phyloP scores from a whole-genome alignment of 64 coral and sea anemone genomes.

The Dendrophyllia cribrosa region DNA sequence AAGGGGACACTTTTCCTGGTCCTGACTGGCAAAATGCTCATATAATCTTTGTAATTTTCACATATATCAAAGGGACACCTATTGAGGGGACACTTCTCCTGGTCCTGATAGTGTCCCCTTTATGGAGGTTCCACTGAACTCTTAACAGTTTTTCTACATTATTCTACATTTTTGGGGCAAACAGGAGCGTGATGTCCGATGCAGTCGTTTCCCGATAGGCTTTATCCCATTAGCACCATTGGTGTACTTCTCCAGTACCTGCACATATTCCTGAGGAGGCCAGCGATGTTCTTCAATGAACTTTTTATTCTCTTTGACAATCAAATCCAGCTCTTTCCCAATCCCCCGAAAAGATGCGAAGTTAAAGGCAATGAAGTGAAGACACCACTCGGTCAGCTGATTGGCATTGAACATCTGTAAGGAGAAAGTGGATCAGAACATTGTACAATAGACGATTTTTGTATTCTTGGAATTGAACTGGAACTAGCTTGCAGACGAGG shows the following conservation, averaged over 20 bases:
- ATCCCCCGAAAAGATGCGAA: neutral
- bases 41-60: too few species aligned
- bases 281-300: constrained; percentile 52
- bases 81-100: too few species aligned
- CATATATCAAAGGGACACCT: too few species aligned
- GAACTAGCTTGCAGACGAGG: too few species aligned
- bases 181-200: neutral
- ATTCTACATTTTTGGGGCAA: neutral
- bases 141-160: neutral
- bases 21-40: too few species aligned
- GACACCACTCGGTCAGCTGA: constrained; percentile 49
- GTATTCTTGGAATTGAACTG: too few species aligned
- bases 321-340: neutral
- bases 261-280: constrained; percentile 22
- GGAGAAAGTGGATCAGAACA: neutral
- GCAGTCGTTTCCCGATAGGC: neutral
- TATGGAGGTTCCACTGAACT: too few species aligned
- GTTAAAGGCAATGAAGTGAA: constrained; percentile 55
- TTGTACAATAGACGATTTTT: too few species aligned
- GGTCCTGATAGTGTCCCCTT: too few species aligned
- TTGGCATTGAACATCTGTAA: constrained; percentile 41
- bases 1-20: too few species aligned
- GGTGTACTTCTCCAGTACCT: constrained; percentile 22
- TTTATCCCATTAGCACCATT: neutral
- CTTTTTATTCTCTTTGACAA: constrained; percentile 29